Evolutionary conservation across 2,888 invertebrate genomes (phyloP).

Genomic region (Phengaris arion): DNA sequence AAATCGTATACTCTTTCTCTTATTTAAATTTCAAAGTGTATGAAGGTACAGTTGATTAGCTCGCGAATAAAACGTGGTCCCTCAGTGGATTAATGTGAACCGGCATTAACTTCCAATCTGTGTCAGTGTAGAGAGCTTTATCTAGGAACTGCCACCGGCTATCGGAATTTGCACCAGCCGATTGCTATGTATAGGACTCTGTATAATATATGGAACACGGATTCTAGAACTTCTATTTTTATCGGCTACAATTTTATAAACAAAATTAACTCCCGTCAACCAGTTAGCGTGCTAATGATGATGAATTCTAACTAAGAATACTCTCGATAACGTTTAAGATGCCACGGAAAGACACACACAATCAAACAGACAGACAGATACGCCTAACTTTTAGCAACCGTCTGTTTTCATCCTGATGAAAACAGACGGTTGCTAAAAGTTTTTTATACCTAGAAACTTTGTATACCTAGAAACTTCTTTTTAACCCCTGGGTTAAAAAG

Average conservation of each 20-base stretch:
- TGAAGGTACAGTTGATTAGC: not conserved
- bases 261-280: too few species aligned
- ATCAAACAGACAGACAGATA: too few species aligned
- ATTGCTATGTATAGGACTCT: conserved; percentile 19
- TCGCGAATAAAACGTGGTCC: not conserved
- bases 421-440: too few species aligned
- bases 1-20: not conserved
- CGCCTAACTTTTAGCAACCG: too few species aligned
- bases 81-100: conserved; percentile 22
- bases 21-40: conserved; percentile 5
- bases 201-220: conserved; percentile 21
- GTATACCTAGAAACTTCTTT: too few species aligned
- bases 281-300: too few species aligned
- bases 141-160: conserved; percentile 1
- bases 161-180: conserved; percentile 10
- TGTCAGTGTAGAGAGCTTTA: conserved; percentile 18
- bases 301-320: too few species aligned
- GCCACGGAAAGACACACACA: too few species aligned
- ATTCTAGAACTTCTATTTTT: conserved; percentile 12
- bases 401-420: too few species aligned
- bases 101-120: not conserved
- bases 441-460: too few species aligned
- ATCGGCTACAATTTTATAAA: not conserved
- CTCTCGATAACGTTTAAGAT: too few species aligned
- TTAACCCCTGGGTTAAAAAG: too few species aligned